Conservation (phyloP, 2,888 invertebrate species). For the Seladonia tumulorum region DNA sequence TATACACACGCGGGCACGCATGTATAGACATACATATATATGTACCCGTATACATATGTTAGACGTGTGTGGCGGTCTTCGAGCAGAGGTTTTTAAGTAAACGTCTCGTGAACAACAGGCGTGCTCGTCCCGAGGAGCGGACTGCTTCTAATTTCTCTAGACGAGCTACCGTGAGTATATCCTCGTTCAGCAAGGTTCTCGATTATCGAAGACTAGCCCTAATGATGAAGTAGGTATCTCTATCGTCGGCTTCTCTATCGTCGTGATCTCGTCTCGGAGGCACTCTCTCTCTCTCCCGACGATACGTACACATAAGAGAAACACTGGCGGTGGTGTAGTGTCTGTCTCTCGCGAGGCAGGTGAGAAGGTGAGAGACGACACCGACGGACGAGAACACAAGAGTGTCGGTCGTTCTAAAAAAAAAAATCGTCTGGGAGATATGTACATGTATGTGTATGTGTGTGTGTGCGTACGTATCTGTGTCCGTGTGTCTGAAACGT, state of each 20-base stretch:
- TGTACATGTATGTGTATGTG: background rate
- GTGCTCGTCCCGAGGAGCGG: conserved; percentile 7
- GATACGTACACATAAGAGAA: background rate
- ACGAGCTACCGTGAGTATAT: background rate
- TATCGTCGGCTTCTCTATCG: conserved; percentile 8
- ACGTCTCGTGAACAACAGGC: background rate
- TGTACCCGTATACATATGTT: background rate
- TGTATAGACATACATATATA: background rate
- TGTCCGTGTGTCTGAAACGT: background rate
- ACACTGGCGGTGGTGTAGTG: background rate
- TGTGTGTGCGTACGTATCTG: no score
- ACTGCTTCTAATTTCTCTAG: background rate
- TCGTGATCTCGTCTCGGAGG: conserved; percentile 10
- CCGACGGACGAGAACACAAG: conserved; percentile 1
- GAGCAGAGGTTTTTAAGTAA: background rate
- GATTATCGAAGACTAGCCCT: conserved; percentile 10
- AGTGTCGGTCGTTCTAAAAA: background rate
- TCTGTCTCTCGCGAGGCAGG: conserved; percentile 1
- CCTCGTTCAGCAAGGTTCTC: background rate
- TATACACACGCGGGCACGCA: background rate
- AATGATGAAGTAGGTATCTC: background rate
- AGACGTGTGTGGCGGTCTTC: background rate
- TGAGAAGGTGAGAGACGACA: conserved; percentile 11
- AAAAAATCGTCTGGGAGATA: background rate
- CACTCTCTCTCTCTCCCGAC: background rate